Evolutionary conservation across 2,797 vertebrate genomes (phyloP).

Genomic region (Phrynocephalus forsythii): DNA sequence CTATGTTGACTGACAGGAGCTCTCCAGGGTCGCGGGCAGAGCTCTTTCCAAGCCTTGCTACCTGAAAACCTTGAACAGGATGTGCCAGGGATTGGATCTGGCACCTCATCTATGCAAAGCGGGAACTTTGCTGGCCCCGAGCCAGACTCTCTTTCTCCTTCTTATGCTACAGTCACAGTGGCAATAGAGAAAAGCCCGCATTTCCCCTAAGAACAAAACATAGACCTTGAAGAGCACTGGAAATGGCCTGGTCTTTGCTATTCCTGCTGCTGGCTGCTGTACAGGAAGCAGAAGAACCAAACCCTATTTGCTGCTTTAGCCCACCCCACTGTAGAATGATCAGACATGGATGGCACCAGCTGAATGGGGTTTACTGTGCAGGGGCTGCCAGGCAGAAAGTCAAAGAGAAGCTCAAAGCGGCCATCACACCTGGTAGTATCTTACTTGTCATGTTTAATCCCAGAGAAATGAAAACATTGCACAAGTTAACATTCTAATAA

Average conservation of each 20-base stretch:
- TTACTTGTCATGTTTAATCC: not conserved
- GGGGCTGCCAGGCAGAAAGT: not conserved
- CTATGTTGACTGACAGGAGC: slow-evolving; percentile 36
- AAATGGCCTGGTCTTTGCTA: not conserved
- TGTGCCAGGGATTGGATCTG: slow-evolving; percentile 4
- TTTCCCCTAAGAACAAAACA: not conserved
- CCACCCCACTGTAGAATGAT: not conserved
- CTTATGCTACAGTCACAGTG: not conserved
- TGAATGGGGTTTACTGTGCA: slow-evolving; percentile 4
- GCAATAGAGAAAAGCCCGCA: not conserved
- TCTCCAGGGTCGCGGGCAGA: not conserved
- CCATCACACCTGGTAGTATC: not conserved
- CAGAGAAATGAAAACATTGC: not conserved
- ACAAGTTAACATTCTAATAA: not conserved
- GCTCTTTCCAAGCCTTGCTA: slow-evolving; percentile 17
- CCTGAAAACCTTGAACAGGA: slow-evolving; percentile 21
- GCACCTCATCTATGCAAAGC: slow-evolving; percentile 5
- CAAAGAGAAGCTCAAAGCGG: not conserved
- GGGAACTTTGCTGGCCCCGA: not conserved
- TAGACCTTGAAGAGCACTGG: not conserved
- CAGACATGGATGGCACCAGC: not conserved
- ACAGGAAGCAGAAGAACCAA: not conserved
- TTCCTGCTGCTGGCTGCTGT: not conserved
- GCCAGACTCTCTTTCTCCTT: not conserved
- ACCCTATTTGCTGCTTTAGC: not conserved